Evolutionary conservation across 2,797 vertebrate genomes (phyloP).

Genomic region (Sarcophilus harrisii): DNA sequence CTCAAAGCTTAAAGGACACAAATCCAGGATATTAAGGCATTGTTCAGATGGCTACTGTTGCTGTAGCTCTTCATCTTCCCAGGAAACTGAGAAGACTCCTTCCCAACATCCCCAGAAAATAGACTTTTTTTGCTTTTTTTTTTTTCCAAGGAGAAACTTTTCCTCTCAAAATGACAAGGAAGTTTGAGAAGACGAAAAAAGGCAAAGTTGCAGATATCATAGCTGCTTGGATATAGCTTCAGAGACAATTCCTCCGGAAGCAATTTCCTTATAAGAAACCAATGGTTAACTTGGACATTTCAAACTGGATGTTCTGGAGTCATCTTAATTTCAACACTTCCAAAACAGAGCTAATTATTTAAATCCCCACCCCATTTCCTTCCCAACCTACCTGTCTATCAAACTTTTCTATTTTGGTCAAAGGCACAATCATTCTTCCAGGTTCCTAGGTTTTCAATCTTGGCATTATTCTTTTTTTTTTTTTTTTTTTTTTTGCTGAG

Average conservation of each 20-base stretch:
- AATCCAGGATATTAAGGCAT: background rate
- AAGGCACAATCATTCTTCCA: background rate
- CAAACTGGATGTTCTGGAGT: background rate
- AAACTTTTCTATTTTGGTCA: conserved; percentile 20
- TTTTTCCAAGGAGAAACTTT: background rate
- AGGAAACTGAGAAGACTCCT: background rate
- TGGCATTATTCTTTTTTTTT: too few species aligned
- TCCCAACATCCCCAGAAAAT: background rate
- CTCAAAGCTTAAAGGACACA: background rate
- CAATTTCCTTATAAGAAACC: background rate
- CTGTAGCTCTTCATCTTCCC: background rate
- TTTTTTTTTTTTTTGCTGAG: too few species aligned
- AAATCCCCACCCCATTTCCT: rapidly evolving
- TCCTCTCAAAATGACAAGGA: background rate
- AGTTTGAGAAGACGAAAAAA: background rate
- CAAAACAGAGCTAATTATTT: background rate
- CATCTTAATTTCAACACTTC: background rate
- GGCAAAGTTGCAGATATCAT: background rate
- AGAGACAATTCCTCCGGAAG: background rate
- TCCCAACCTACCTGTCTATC: background rate
- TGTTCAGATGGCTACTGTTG: background rate
- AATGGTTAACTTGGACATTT: background rate
- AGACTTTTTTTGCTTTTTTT: background rate
- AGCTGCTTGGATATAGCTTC: background rate
- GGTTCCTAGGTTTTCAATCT: too few species aligned